Conservation (phyloP, 2,113 vertebrate genomes). For the Gymnarchus niloticus region DNA sequence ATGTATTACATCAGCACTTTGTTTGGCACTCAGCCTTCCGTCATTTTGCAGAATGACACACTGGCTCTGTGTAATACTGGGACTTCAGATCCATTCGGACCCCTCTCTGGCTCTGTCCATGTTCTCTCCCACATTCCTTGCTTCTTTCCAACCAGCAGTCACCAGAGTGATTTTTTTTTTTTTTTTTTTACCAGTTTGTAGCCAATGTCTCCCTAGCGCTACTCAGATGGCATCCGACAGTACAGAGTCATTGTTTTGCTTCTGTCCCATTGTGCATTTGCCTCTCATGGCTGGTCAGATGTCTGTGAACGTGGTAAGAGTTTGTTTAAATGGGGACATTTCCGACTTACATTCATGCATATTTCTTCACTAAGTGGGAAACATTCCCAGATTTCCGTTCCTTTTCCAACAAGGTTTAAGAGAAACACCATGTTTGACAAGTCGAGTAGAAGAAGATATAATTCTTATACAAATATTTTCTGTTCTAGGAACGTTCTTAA, state of each 20-base stretch:
- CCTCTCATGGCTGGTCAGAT: background rate
- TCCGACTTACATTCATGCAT: background rate
- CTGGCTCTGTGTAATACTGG: background rate
- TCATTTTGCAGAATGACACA: background rate
- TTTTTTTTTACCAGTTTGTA: background rate
- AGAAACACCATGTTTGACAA: background rate
- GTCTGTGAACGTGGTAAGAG: background rate
- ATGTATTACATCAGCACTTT: slow-evolving; percentile 1
- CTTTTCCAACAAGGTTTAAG: background rate
- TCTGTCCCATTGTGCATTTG: background rate
- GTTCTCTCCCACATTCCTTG: background rate
- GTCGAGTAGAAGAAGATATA: background rate
- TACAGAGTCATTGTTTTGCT: background rate
- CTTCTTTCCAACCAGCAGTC: background rate
- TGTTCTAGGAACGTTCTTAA: background rate
- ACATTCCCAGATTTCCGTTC: background rate
- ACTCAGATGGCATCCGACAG: background rate
- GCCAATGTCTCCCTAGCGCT: background rate
- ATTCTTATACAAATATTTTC: background rate
- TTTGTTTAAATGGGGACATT: background rate
- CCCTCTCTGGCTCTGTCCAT: background rate
- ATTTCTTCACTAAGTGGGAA: background rate
- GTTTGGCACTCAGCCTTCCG: background rate
- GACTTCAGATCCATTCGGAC: background rate
- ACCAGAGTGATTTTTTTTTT: background rate